Evolutionary conservation across 2,888 invertebrate species (phyloP), one percentile per base, ranked within the genome.

Genomic region (Cistogaster globosa): DNA sequence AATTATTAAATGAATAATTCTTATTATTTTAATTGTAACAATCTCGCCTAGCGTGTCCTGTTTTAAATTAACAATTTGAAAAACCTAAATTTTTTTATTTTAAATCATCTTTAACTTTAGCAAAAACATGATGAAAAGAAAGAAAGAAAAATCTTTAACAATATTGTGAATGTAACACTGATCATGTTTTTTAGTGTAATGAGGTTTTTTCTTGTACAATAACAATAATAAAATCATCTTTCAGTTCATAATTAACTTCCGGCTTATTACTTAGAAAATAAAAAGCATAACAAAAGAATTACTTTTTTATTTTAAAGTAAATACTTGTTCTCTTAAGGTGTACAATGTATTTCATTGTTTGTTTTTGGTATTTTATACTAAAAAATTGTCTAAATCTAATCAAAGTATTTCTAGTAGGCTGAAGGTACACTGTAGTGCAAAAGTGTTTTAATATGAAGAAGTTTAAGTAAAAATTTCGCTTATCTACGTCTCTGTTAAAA

Each of bases 71-170:
- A 2, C 48, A 65, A 38, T 20, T 3, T 51, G 6, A 58, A 76
- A 58, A 63, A 80, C 9, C 65, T 81, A 62, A 36, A 76, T 71
- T 48, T 76, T 45, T 58, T 14, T 36, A 76, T 72, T 42, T 18
- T 80, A 80, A 84, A 79, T 80, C 76, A 80, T 80, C 75, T 79
- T 84, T 71, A 71, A 75, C 69, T 57, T 57, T 72, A 62, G 16
- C 58, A 72, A 0, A 5, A 32, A 18, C 67, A 60, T 38, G 18
- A 77, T 65, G 8, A 65, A 26, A 42, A 65, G n/a, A n/a, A 51
- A 72, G 18, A 68, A 14, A 62, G 26, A 58, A 65, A 62, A 55
- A 20, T 42, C 12, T 69, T 20, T 63, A 48, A n/a, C 20, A n/a
- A 58, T 36, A 67, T 48, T 69, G 22, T 57, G 67, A 72, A 32